These are phyloP conservation scores for Neodiprion virginianus DNA, from an alignment of 1,140 invertebrate genomes.

Conservation along the genomic window DNA sequence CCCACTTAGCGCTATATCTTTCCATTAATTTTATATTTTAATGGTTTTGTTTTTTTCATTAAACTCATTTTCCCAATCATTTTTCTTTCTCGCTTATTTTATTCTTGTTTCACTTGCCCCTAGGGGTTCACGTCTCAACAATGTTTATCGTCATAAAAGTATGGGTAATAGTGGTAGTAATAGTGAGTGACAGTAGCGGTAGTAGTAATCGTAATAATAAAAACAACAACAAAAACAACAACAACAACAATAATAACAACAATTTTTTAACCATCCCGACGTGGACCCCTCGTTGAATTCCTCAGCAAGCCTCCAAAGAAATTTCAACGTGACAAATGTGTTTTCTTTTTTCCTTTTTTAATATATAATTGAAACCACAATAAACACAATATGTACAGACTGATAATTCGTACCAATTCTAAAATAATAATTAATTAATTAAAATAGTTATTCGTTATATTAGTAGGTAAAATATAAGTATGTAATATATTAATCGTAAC, in stretches of 20 bases:
- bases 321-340: neutral
- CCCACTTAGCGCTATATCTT: neutral
- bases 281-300: neutral
- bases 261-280: neutral
- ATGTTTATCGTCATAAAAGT: neutral
- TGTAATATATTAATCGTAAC: neutral
- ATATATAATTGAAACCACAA: slow-evolving; percentile 34
- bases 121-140: neutral
- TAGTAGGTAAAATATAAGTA: slow-evolving; percentile 28
- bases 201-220: neutral
- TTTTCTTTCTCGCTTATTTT: neutral
- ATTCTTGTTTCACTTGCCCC: too few species aligned
- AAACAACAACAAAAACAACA: too few species aligned
- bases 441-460: slow-evolving; percentile 32
- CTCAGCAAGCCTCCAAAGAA: neutral
- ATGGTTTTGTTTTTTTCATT: neutral
- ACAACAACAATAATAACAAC: too few species aligned
- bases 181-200: neutral
- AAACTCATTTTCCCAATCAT: neutral
- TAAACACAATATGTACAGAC: slow-evolving; percentile 46
- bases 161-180: neutral
- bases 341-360: neutral
- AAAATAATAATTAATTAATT: slow-evolving; percentile 29
- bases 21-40: neutral
- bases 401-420: slow-evolving; percentile 33